A percentile compares a stretch with the other conserved stretches of the same genome.
Conservation (phyloP, 2,888 invertebrate genomes). For the Halocaridina rubra region DNA sequence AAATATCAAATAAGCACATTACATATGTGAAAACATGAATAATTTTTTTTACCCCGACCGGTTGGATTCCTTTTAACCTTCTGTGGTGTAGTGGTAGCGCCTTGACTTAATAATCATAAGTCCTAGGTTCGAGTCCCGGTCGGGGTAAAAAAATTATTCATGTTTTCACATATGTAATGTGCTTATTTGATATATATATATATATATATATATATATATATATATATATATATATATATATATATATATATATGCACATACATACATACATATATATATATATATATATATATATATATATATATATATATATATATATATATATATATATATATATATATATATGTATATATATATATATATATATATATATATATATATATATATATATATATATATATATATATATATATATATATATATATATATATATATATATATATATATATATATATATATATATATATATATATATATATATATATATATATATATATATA, state of each 20-base stretch:
- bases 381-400: not conserved
- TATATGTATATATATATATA: not conserved
- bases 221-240: not conserved
- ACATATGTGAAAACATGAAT: no score
- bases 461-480: not conserved
- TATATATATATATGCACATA: not conserved
- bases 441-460: not conserved
- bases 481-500: not conserved
- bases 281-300: not conserved
- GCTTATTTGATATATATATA: not conserved
- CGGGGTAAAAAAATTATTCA: no score
- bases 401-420: not conserved
- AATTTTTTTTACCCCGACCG: no score
- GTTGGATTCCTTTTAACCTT: no score
- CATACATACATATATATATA: not conserved
- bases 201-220: not conserved
- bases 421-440: not conserved
- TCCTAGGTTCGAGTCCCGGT: no score
- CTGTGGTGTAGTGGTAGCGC: no score
- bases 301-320: not conserved
- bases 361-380: not conserved
- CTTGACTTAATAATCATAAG: no score
- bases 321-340: not conserved
- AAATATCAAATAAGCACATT: no score
- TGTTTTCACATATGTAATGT: no score